Evolutionary conservation across 1,140 invertebrate genomes (phyloP), one percentile per base, ranked within the genome.

Genomic region (Carposina sasakii): DNA sequence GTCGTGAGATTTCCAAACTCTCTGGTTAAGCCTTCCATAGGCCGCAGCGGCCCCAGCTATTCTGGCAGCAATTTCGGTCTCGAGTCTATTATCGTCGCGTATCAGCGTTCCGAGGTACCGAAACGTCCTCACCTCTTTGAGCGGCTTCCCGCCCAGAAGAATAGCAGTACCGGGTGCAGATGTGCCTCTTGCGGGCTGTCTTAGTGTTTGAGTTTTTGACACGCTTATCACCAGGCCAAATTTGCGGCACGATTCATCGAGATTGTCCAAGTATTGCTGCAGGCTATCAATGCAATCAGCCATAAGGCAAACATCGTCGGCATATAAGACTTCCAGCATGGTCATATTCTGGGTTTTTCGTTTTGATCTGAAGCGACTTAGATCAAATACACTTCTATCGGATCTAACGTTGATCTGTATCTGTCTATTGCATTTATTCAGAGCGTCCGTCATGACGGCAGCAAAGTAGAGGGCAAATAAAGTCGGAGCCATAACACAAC

Each of bases 391-490:
- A 13, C 43, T 33, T 17, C 26, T 51, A 16, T 48, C 50, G 2
- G 28, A 24, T 31, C 42, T 20, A 13, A 40, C 23, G 10, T 31
- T 37, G 5, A 52, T 6, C 5, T 17, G 5, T 2, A 55, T 45
- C 40, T 23, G 42, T 10, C 33, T 20, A 33, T 30, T 42, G 19
- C 51, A 52, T 2, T 13, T 15, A 8, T 13, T 31, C 9, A 36
- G 19, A 10, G 44, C 37, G 31, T 59, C 57, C 9, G 26, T 33
- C 44, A 54, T 48, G 5, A 54, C 57, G n/a, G 15, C 36, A 16
- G 57, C 52, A 48, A 59, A 60, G 26, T 57, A 57, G 8, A 54
- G 49, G 8, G 39, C 43, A 24, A 55, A 56, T 1, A 63, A 48
- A 26, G 49, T 62, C 0, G 52, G 45, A 10, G 54, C 52, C 45